These are phyloP conservation scores for Corydoras sp. DNA, from an alignment of 2,113 vertebrate species.

Conservation along the genomic window DNA sequence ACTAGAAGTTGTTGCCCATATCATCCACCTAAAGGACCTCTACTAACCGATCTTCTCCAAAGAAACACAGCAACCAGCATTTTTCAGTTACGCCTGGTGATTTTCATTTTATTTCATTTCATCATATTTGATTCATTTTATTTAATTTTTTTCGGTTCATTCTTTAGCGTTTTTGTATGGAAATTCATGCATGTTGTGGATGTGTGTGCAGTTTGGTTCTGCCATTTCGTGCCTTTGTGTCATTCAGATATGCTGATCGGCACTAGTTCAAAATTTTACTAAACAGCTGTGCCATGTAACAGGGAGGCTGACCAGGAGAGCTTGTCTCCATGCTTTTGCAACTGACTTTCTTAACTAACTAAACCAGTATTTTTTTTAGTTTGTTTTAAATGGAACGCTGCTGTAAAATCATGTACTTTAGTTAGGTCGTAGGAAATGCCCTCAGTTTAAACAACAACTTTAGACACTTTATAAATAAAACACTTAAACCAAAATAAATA, in stretches of 20 bases:
- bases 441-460: too few relatives aligned
- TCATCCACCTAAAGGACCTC: slow-evolving; percentile 79
- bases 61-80: slow-evolving; percentile 40
- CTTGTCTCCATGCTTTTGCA: slow-evolving; percentile 1
- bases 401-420: neutral
- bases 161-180: slow-evolving; percentile 46
- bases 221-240: slow-evolving; percentile 37
- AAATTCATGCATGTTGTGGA: slow-evolving; percentile 50
- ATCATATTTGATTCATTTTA: slow-evolving; percentile 43
- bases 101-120: slow-evolving; percentile 17
- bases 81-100: slow-evolving; percentile 51
- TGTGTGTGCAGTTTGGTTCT: slow-evolving; percentile 44
- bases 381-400: neutral
- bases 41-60: slow-evolving; percentile 75
- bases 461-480: too few relatives aligned
- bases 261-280: neutral
- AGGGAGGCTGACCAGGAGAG: slow-evolving; percentile 46
- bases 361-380: neutral
- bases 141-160: slow-evolving; percentile 27
- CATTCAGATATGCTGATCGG: slow-evolving; percentile 29
- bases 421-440: neutral
- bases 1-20: slow-evolving; percentile 67
- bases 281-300: slow-evolving; percentile 9
- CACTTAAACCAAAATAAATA: neutral
- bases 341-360: neutral